A percentile compares a stretch with the other conserved stretches of the same genome.
Evolutionary conservation across 2,888 invertebrate species (phyloP).

Genomic region (Cantharis flavilabris): DNA sequence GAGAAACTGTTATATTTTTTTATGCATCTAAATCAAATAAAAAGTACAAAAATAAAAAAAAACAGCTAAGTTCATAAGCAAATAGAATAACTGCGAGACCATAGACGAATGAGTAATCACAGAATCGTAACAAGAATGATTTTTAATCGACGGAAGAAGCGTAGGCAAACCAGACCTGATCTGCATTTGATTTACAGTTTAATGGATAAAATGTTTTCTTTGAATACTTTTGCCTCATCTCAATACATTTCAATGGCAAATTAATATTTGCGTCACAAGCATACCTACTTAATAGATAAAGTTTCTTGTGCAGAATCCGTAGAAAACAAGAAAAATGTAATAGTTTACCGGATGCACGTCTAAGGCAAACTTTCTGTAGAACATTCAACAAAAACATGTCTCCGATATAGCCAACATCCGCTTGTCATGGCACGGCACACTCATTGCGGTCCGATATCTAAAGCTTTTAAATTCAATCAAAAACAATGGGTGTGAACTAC

Average conservation of each 20-base stretch:
- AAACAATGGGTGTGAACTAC: constrained; percentile 14
- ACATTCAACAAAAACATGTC: constrained; percentile 22
- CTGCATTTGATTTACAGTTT: neutral
- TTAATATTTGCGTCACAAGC: neutral
- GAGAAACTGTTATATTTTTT: neutral
- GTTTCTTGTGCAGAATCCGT: constrained; percentile 4
- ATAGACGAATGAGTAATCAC: neutral
- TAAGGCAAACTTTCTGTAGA: constrained; percentile 17
- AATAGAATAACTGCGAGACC: neutral
- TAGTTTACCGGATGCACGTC: constrained; percentile 20
- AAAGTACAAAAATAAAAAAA: neutral
- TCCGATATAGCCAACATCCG: constrained; percentile 19
- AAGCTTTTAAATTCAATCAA: neutral
- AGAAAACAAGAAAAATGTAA: constrained; percentile 21
- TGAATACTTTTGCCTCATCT: neutral
- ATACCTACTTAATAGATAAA: neutral
- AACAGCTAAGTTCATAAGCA: neutral
- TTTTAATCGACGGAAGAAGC: neutral
- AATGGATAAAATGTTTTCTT: neutral
- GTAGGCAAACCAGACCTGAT: neutral
- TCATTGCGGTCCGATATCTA: constrained; percentile 8
- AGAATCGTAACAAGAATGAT: neutral
- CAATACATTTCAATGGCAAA: neutral
- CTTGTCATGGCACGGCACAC: constrained; percentile 15
- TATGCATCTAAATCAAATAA: neutral